Evolutionary conservation across 2,888 invertebrate species (phyloP).

Genomic region (Coenonympha glycerion): DNA sequence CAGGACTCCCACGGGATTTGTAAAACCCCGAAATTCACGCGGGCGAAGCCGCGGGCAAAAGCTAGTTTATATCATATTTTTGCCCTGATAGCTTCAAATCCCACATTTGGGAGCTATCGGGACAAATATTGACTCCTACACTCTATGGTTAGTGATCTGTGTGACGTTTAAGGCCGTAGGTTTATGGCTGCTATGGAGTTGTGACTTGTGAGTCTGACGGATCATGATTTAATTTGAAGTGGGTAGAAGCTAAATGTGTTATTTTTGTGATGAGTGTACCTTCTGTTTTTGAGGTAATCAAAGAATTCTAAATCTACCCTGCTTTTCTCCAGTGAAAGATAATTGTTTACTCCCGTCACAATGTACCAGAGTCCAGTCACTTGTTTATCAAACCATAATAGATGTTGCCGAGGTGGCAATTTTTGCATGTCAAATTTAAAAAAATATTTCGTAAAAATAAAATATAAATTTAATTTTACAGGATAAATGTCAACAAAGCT

Average conservation of each 20-base stretch:
- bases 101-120: no score
- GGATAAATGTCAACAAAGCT: background rate
- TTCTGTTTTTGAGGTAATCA: constrained; percentile 67
- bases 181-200: constrained; percentile 34
- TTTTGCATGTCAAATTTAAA: constrained; percentile 53
- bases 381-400: constrained; percentile 22
- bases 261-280: constrained; percentile 73
- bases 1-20: no score
- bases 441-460: background rate
- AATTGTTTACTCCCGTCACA: background rate
- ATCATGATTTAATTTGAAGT: constrained; percentile 74
- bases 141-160: no score
- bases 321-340: background rate
- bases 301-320: constrained; percentile 24
- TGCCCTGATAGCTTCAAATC: no score
- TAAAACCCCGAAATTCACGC: no score
- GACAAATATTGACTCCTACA: no score
- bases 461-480: background rate
- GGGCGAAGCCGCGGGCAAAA: no score
- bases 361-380: background rate
- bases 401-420: constrained; percentile 68
- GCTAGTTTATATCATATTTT: no score
- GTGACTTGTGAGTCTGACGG: no score
- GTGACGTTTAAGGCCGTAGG: no score
- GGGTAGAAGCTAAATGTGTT: constrained; percentile 64